Evolutionary conservation across 2,888 invertebrate species (phyloP), one percentile per base, ranked within the genome.

Genomic region (Brachypalpus laphriformis): DNA sequence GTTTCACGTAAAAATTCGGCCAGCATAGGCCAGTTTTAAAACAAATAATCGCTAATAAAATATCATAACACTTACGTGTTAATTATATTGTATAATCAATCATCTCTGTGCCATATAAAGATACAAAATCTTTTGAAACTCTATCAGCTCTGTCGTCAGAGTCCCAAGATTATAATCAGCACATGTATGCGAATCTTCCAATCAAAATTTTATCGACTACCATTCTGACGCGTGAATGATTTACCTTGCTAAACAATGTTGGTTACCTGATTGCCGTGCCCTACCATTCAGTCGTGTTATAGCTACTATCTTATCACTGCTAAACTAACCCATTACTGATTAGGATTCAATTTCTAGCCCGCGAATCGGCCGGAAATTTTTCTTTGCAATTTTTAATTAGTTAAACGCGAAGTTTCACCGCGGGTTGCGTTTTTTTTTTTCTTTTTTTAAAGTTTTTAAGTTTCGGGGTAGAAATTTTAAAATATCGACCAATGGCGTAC

Each of bases 321-420:
- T 20, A 14, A 57, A 75, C 75, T 75, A 65, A 47, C 65, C 75
- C 65, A 66, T 57, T 57, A 49, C 57, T 75, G 75, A 75, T 75
- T 75, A 57, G 65, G 75, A 47, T 75, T 75, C 56, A 40, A 57
- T 75, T 75, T 25, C 14, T 47, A 25, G 40, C 22, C 65, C 37
- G 22, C 45, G 47, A 65, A 25, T 56, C n/a, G 56, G 40, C 28
- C 51, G 34, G 22, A 74, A 34, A 74, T 28, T 42, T 74, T 74
- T 54, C 40, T 59, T 72, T 51, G 40, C 47, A 34, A 42, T 40
- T 57, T 28, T 49, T 16, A 66, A 57, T 47, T 57, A 75, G 75
- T 75, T 16, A 0, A 56, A 47, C 3, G 22, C 9, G n/a, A 57
- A 57, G 18, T 66, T 57, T 66, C 47, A 16, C 14, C 18, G 47